Conservation (phyloP, 2,113 vertebrate species). For the Pagrus major region DNA sequence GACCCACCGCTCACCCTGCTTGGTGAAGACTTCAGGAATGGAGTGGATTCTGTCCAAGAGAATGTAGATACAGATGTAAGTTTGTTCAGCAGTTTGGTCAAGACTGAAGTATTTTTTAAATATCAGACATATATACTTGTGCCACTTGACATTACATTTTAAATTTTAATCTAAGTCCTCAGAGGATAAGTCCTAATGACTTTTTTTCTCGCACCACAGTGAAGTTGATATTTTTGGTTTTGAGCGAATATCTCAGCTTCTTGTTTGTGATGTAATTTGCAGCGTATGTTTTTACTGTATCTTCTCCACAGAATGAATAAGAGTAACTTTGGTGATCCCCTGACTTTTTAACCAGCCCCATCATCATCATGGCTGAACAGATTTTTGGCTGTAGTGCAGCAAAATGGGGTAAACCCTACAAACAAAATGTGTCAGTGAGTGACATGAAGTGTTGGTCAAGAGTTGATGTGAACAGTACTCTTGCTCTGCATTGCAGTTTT, state of each 20-base stretch:
- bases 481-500: too few species aligned
- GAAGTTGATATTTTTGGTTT: background rate
- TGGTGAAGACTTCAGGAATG: slow-evolving; percentile 37
- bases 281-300: background rate
- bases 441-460: too few species aligned
- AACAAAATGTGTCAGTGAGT: too few species aligned
- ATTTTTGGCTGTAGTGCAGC: too few species aligned
- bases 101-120: background rate
- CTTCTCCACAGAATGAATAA: background rate
- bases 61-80: slow-evolving; percentile 39
- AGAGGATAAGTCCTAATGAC: background rate
- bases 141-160: background rate
- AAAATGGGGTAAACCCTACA: too few species aligned
- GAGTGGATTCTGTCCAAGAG: background rate
- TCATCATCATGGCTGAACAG: too few species aligned
- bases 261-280: background rate
- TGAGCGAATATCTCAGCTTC: background rate
- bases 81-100: background rate
- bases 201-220: background rate
- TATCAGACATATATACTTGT: background rate
- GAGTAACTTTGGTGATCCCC: too few species aligned
- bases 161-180: background rate
- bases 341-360: too few species aligned
- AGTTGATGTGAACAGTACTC: too few species aligned
- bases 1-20: slow-evolving; percentile 5